These are phyloP conservation scores for Limenitis camilla DNA, from an alignment of 2,888 invertebrate genomes.

Conservation along the genomic window DNA sequence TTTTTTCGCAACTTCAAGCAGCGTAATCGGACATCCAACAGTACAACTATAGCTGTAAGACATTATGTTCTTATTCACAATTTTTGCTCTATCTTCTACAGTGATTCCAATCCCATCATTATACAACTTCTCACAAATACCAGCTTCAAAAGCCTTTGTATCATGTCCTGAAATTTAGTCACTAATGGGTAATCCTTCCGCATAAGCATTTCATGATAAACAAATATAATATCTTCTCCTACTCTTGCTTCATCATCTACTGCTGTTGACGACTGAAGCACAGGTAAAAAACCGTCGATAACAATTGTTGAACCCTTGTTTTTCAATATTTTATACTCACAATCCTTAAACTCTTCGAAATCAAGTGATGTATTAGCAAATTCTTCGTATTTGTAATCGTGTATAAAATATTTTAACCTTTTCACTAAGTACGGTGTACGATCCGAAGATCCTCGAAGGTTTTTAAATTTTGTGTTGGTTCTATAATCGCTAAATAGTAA, in stretches of 20 bases:
- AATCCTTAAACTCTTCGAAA: constrained; percentile 39
- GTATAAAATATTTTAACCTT: constrained; percentile 38
- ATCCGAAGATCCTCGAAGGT: constrained; percentile 44
- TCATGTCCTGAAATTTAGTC: constrained; percentile 31
- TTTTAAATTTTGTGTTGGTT: constrained; percentile 41
- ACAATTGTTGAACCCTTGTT: constrained; percentile 44
- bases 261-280: constrained; percentile 41
- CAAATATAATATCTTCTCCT: constrained; percentile 40
- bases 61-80: constrained; percentile 38
- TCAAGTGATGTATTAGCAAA: constrained; percentile 39
- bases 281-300: constrained; percentile 37
- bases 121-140: constrained; percentile 46
- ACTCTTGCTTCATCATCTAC: constrained; percentile 48
- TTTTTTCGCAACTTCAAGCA: constrained; percentile 40
- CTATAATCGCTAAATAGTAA: constrained; percentile 48
- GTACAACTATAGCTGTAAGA: constrained; percentile 49
- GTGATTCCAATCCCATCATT: constrained; percentile 46
- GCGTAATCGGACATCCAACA: constrained; percentile 46
- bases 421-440: constrained; percentile 29
- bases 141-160: constrained; percentile 49
- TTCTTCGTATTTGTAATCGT: constrained; percentile 37
- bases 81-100: constrained; percentile 37
- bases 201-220: constrained; percentile 54
- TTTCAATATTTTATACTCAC: constrained; percentile 31
- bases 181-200: constrained; percentile 38